Base-by-base conservation (phyloP, 2,797 vertebrate genomes). In the Alcedo quadribrachys region DNA sequence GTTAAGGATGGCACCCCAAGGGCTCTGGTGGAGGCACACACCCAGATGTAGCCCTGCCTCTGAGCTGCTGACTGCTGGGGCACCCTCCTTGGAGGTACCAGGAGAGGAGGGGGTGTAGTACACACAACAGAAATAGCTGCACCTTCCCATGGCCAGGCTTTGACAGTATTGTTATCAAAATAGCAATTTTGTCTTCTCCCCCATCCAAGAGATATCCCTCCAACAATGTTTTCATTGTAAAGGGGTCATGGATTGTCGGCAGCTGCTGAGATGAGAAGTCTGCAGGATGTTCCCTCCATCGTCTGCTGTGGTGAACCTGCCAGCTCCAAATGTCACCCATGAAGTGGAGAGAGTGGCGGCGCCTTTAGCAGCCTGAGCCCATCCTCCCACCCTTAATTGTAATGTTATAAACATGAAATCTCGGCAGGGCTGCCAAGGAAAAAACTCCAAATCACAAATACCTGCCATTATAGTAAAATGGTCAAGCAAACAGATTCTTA, bases 401-500 rank as follows among this genome's bases (percentile, higher is more conserved):
- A 1, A 19, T 35, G 42, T 46, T 80, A 65, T 5, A 68, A 90
- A 87, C 76, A 48, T 0, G 0, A 48, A 61, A 75, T 62, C 75
- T 77, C 51, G 0, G n/a, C 76, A 66, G 73, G 66, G 40, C 71
- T 90, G 63, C 74, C 50, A 35, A 74, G 81, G 30, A 85, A 74
- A 94, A 50, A 61, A 63, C 30, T 73, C 51, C 27, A 50, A 60
- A 77, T 65, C 81, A 68, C 71, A 83, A 85, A 75, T 91, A 81
- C 80, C 63, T 87, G 73, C 82, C 48, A 21, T 57, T 85, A 33
- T 6, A 63, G 53, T 16, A 8, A 73, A 30, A 32, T 15, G 48
- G 35, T 48, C 89, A 60, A 83, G 79, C 37, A 83, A 95, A 66
- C 69, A 93, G 74, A 82, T 89, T 43, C 87, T 81, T 78, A 32